These are phyloP conservation scores for Anolis carolinensis DNA, from an alignment of 2,113 vertebrate genomes.

Conservation along the genomic window DNA sequence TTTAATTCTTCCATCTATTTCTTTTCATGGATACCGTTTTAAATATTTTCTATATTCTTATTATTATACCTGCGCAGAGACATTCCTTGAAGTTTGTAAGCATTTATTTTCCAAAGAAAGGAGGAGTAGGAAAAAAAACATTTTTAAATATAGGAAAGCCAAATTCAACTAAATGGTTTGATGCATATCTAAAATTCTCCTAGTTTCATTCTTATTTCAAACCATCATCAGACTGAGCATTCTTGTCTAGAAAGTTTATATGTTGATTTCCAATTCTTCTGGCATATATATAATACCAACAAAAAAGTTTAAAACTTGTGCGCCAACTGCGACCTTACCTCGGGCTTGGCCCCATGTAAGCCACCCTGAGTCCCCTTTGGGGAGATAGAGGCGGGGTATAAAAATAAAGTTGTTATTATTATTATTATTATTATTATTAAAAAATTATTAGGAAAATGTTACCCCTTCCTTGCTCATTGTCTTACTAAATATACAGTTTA, in stretches of 20 bases:
- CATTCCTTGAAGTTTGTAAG: not conserved
- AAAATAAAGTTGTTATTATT: too few species aligned
- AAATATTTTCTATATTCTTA: slow-evolving; percentile 6
- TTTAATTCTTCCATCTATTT: slow-evolving; percentile 51
- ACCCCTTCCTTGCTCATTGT: not conserved
- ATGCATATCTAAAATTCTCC: not conserved
- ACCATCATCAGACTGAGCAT: not conserved
- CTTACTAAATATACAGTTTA: not conserved
- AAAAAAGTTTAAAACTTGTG: too few species aligned
- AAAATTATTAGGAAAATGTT: slow-evolving; percentile 6
- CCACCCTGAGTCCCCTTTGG: too few species aligned
- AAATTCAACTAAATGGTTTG: slow-evolving; percentile 11
- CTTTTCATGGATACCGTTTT: slow-evolving; percentile 42
- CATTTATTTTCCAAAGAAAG: not conserved
- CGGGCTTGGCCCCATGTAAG: too few species aligned
- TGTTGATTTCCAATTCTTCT: not conserved
- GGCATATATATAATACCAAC: not conserved
- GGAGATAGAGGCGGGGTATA: too few species aligned
- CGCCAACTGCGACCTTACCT: too few species aligned
- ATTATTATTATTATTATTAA: too few species aligned
- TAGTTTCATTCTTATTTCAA: slow-evolving; percentile 9
- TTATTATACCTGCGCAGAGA: not conserved
- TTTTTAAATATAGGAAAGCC: slow-evolving; percentile 4
- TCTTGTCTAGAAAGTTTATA: not conserved
- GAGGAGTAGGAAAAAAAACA: too few species aligned